A percentile compares a stretch with the other conserved stretches of the same genome.
phyloP scores from a whole-genome alignment of 2,888 invertebrate genomes.

The Macrophya alboannulata region DNA sequence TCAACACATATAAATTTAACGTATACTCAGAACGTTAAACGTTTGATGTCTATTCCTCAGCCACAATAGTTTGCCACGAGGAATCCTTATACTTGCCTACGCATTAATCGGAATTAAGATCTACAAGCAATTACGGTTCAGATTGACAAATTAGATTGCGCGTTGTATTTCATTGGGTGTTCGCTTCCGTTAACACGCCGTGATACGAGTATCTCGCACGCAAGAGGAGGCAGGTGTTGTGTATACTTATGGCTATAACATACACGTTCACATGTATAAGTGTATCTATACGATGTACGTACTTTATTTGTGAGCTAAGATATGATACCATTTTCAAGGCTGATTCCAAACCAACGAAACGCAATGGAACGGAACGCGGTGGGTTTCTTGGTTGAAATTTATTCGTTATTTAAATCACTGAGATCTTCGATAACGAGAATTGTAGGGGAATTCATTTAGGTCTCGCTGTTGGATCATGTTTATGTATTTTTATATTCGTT shows the following conservation, averaged over 20 bases:
- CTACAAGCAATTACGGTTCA: slow-evolving; percentile 77
- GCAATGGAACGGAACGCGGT: not conserved
- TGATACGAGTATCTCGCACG: slow-evolving; percentile 72
- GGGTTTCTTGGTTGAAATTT: slow-evolving; percentile 24
- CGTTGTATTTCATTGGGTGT: slow-evolving; percentile 68
- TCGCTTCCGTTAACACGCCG: slow-evolving; percentile 70
- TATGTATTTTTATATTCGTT: slow-evolving; percentile 39
- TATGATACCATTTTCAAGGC: slow-evolving; percentile 32
- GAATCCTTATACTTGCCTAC: slow-evolving; percentile 24
- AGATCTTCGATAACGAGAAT: slow-evolving; percentile 22
- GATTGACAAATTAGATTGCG: slow-evolving; percentile 72
- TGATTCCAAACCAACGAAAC: not conserved
- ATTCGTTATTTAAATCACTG: slow-evolving; percentile 36
- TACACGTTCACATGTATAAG: slow-evolving; percentile 30
- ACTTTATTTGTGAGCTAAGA: not conserved
- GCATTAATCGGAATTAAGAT: slow-evolving; percentile 76
- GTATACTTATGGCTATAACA: not conserved
- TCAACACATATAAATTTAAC: not conserved
- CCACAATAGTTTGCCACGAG: not conserved
- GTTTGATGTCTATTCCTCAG: not conserved
- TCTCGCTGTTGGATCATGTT: slow-evolving; percentile 31
- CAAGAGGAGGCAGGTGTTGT: slow-evolving; percentile 61
- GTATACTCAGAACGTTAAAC: not conserved
- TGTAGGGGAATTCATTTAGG: slow-evolving; percentile 17
- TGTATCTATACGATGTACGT: slow-evolving; percentile 6